Conservation (phyloP, 2,113 vertebrate species). For the Mionectes macconnelli region DNA sequence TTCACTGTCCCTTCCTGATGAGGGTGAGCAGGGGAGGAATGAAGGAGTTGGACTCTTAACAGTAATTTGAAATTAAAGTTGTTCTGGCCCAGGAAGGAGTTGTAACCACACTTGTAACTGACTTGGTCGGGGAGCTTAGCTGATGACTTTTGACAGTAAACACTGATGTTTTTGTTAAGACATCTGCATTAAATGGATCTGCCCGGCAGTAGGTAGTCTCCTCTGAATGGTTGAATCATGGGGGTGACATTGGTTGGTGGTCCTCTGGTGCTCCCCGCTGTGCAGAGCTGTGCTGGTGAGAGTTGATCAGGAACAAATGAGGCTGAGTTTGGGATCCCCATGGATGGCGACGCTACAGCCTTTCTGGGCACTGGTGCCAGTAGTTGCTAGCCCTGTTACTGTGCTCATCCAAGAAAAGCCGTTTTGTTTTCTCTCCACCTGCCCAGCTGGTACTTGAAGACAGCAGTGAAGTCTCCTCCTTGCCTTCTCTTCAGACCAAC, state of each 20-base stretch:
- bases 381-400: not conserved
- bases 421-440: not conserved
- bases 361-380: accelerated
- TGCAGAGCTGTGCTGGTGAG: too few species aligned
- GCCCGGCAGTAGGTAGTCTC: not conserved
- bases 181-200: not conserved
- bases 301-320: accelerated
- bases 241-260: not conserved
- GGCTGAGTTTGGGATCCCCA: not conserved
- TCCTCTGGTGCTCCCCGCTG: accelerated
- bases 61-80: not conserved
- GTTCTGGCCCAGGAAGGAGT: not conserved
- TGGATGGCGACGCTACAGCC: not conserved
- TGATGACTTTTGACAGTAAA: not conserved
- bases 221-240: not conserved
- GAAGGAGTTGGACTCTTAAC: not conserved
- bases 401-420: not conserved
- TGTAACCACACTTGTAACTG: not conserved
- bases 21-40: not conserved
- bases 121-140: not conserved
- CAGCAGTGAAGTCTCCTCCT: not conserved
- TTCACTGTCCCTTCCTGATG: not conserved
- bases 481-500: not conserved
- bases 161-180: accelerated
- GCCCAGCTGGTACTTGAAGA: not conserved